Percentiles rank a stretch among this genome's conserved stretches.
Conservation (phyloP, 2,113 vertebrate species). For the Cheirogaleus medius region DNA sequence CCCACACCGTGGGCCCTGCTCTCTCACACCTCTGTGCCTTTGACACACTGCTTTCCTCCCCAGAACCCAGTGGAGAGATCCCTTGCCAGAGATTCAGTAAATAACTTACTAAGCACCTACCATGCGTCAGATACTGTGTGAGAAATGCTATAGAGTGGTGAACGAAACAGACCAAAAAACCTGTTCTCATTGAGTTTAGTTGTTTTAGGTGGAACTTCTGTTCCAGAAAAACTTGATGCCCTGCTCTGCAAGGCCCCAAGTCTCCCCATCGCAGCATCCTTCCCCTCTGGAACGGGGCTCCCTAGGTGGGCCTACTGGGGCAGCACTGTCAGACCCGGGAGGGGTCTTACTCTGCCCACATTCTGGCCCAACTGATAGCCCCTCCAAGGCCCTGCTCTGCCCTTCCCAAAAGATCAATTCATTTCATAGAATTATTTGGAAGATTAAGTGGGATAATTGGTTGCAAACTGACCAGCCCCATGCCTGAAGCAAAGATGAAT, state of each 20-base stretch:
- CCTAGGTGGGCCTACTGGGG: not conserved
- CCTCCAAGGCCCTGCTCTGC: not conserved
- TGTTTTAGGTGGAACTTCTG: not conserved
- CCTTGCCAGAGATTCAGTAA: not conserved
- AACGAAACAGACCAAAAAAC: not conserved
- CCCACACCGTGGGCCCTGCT: not conserved
- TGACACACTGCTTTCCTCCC: not conserved
- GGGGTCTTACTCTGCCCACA: not conserved
- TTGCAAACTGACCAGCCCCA: not conserved
- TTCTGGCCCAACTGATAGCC: not conserved
- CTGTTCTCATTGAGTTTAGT: not conserved
- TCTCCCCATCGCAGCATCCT: too few species aligned
- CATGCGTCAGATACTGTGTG: not conserved
- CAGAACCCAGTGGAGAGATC: not conserved
- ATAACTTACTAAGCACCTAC: not conserved
- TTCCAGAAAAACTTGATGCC: not conserved
- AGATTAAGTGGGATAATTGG: not conserved
- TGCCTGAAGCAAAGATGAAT: not conserved
- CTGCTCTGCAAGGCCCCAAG: too few species aligned
- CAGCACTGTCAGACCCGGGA: not conserved
- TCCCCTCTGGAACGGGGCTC: not conserved
- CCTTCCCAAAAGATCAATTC: not conserved
- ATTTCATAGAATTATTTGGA: not conserved
- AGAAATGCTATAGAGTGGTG: not conserved
- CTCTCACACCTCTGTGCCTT: not conserved